These are phyloP conservation scores for Rhyacophila brunnea DNA, from an alignment of 1,140 invertebrate species.

Conservation along the genomic window DNA sequence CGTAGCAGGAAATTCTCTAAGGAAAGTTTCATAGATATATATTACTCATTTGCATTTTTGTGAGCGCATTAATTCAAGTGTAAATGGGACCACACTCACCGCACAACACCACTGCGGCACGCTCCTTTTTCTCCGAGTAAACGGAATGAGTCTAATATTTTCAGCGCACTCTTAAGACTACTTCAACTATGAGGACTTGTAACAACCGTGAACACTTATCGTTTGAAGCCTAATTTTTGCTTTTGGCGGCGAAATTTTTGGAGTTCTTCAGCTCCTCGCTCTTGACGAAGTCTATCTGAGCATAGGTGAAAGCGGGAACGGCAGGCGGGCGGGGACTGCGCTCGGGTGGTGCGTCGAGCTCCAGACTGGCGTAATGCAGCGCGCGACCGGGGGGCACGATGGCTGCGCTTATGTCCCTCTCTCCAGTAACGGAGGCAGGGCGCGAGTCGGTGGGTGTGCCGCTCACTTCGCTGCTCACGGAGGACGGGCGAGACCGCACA, in stretches of 20 bases:
- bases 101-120: too few species aligned
- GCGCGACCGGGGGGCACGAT: slow-evolving; percentile 24
- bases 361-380: slow-evolving; percentile 68
- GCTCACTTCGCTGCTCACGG: slow-evolving; percentile 41
- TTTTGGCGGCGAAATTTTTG: slow-evolving; percentile 31
- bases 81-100: too few species aligned
- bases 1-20: too few species aligned
- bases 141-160: background rate
- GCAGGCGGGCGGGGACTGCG: slow-evolving; percentile 38
- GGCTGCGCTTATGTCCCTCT: slow-evolving; percentile 28
- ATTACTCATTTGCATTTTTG: too few species aligned
- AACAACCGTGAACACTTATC: background rate
- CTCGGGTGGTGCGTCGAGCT: slow-evolving; percentile 50
- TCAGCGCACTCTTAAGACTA: background rate
- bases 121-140: too few species aligned
- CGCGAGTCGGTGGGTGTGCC: slow-evolving; percentile 38
- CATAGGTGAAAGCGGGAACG: slow-evolving; percentile 60
- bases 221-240: slow-evolving; percentile 25
- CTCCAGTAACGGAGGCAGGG: slow-evolving; percentile 48
- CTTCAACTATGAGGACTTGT: background rate
- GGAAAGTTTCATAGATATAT: too few species aligned
- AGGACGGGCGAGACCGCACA: slow-evolving; percentile 38
- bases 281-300: slow-evolving; percentile 72
- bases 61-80: too few species aligned
- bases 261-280: slow-evolving; percentile 46